phyloP scores from a whole-genome alignment of 2,113 vertebrate species.

The Xerus inauris region DNA sequence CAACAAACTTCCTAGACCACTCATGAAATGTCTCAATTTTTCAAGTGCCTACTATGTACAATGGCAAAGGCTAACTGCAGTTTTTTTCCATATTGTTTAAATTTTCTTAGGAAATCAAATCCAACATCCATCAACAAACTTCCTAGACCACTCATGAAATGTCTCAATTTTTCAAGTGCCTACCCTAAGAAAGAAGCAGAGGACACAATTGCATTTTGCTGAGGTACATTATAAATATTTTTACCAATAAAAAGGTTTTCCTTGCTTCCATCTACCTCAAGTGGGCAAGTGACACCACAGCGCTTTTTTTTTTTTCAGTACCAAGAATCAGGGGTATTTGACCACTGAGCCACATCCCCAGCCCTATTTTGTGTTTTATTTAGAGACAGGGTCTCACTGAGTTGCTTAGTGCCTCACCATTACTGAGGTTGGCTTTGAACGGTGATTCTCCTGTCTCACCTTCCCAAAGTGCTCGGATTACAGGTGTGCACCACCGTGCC shows the following conservation, averaged over 20 bases:
- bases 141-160: not conserved
- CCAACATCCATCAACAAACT: not conserved
- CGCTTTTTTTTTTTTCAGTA: too few relatives aligned
- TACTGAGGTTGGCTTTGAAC: too few relatives aligned
- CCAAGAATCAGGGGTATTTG: too few relatives aligned
- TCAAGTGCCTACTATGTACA: conserved; percentile 66
- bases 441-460: too few relatives aligned
- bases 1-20: not conserved
- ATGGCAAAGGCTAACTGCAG: not conserved
- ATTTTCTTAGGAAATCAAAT: conserved; percentile 41
- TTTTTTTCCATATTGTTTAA: not conserved
- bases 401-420: too few relatives aligned
- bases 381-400: too few relatives aligned
- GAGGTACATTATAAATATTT: too few relatives aligned
- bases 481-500: too few relatives aligned
- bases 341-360: too few relatives aligned
- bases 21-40: conserved; percentile 41
- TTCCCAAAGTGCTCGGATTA: too few relatives aligned
- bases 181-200: not conserved
- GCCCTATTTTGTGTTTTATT: too few relatives aligned
- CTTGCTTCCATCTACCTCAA: not conserved
- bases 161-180: conserved; percentile 67
- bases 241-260: too few relatives aligned
- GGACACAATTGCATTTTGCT: not conserved
- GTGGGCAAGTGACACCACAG: not conserved